Conservation (phyloP, 2,888 invertebrate genomes). For the Drosophila macrospina region DNA sequence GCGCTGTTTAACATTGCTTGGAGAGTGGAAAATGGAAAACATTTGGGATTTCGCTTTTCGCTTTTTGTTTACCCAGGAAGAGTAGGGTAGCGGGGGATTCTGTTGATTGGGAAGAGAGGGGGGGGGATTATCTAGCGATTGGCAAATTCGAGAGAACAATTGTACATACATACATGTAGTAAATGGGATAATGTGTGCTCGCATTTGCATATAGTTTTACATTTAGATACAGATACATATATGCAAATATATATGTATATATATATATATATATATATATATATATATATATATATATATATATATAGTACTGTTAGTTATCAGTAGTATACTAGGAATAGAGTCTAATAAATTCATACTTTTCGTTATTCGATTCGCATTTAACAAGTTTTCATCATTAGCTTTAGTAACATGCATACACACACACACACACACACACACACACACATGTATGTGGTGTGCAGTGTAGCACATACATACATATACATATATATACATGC, state of each 20-base stretch:
- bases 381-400: conserved; percentile 39
- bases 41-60: not conserved
- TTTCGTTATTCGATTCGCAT: conserved; percentile 68
- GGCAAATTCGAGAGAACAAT: conserved; percentile 55
- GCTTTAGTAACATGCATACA: conserved; percentile 40
- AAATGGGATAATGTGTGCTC: conserved; percentile 11
- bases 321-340: conserved; percentile 57
- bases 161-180: conserved; percentile 39
- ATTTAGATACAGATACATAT: conserved; percentile 25
- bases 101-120: not conserved
- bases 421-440: conserved; percentile 22
- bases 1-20: conserved; percentile 23
- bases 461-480: conserved; percentile 12
- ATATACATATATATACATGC: conserved; percentile 28
- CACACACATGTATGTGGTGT: not conserved
- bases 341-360: conserved; percentile 81
- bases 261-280: not conserved
- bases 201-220: conserved; percentile 14
- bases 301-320: conserved; percentile 27
- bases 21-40: conserved; percentile 30
- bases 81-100: not conserved
- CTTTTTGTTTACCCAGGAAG: too few relatives aligned
- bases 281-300: conserved; percentile 4
- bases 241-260: conserved; percentile 1
- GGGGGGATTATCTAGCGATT: conserved; percentile 26